These are phyloP conservation scores for Ryuthela nishihirai DNA, from an alignment of 2,888 invertebrate genomes.

Conservation along the genomic window DNA sequence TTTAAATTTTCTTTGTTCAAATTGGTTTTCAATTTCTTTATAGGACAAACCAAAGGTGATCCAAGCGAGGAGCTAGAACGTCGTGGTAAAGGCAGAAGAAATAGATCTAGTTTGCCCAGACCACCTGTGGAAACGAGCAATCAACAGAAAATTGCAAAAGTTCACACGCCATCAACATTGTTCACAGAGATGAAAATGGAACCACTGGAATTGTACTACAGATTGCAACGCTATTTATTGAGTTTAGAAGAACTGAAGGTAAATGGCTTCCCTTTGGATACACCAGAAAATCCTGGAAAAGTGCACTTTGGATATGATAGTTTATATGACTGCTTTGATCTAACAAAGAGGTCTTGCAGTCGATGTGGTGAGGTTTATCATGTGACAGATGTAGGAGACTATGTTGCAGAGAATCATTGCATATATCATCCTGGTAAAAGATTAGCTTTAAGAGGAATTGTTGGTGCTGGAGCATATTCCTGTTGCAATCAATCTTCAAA, in stretches of 20 bases:
- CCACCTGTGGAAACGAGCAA: no score
- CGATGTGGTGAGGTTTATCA: slow-evolving; percentile 33
- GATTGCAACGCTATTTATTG: slow-evolving; percentile 56
- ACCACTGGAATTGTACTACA: background rate
- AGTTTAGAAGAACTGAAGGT: slow-evolving; percentile 70
- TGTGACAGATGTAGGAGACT: slow-evolving; percentile 26
- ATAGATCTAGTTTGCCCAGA: no score
- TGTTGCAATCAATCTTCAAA: slow-evolving; percentile 62
- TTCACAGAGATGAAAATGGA: background rate
- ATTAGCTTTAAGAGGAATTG: slow-evolving; percentile 7
- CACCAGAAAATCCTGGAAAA: slow-evolving; percentile 57
- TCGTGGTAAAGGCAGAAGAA: no score
- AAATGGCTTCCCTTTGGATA: slow-evolving; percentile 74
- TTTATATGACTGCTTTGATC: slow-evolving; percentile 40
- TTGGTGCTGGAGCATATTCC: slow-evolving; percentile 52
- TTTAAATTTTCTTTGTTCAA: no score
- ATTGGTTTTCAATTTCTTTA: no score
- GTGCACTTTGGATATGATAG: no score
- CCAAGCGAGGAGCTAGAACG: no score
- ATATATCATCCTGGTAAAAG: slow-evolving; percentile 40
- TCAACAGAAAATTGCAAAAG: background rate
- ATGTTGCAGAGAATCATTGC: slow-evolving; percentile 31
- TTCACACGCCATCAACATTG: background rate
- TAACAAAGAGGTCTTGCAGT: slow-evolving; percentile 17
- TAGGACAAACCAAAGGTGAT: no score